phyloP scores from a whole-genome alignment of 1,140 invertebrate species.

The Lasioglossum albipes region DNA sequence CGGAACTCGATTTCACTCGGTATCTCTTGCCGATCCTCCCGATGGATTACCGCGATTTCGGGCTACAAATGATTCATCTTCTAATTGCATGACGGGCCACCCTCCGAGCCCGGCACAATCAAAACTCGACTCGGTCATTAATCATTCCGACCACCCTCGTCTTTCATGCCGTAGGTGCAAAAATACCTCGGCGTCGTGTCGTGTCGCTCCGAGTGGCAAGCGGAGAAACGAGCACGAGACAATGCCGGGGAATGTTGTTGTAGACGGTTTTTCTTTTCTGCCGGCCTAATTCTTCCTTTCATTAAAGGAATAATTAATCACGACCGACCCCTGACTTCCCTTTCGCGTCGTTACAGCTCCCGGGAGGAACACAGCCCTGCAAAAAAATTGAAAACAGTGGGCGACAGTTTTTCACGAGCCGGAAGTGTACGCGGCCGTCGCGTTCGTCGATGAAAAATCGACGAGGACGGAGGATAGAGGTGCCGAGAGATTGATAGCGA shows the following conservation, averaged over 20 bases:
- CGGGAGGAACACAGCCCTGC: no score
- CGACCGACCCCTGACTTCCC: conserved; percentile 3
- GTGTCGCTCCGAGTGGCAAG: conserved; percentile 17
- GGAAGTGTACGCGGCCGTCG: neutral
- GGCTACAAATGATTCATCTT: conserved; percentile 78
- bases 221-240: conserved; percentile 42
- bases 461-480: no score
- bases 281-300: conserved; percentile 54
- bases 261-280: conserved; percentile 43
- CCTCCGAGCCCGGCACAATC: conserved; percentile 70
- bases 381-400: neutral
- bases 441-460: no score
- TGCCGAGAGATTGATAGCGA: no score
- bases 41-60: conserved; percentile 71
- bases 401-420: conserved; percentile 26
- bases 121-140: conserved; percentile 74
- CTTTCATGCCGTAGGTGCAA: conserved; percentile 57
- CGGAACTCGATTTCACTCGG: conserved; percentile 48
- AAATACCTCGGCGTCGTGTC: conserved; percentile 44
- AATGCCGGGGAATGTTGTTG: conserved; percentile 52
- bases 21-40: conserved; percentile 49
- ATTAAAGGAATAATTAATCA: conserved; percentile 53
- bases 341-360: conserved; percentile 29
- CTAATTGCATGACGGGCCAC: conserved; percentile 77
- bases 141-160: conserved; percentile 67